Conservation (phyloP, 2,113 vertebrate species). For the Patagioenas fasciata region DNA sequence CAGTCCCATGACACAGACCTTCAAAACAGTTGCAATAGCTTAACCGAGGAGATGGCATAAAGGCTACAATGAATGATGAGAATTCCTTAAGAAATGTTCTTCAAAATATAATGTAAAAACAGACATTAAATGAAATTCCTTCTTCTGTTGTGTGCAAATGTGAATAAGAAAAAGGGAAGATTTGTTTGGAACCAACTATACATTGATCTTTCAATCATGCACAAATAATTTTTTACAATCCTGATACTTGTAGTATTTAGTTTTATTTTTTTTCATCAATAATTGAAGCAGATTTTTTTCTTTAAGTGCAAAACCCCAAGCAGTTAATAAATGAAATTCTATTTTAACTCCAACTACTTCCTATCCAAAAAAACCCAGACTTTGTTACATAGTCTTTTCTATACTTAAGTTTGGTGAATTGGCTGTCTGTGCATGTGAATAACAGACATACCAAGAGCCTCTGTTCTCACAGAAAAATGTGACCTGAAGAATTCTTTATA, state of each 20-base stretch:
- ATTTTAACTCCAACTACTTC: not conserved
- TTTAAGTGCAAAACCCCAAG: rapidly evolving
- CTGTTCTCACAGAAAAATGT: not conserved
- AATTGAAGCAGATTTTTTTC: not conserved
- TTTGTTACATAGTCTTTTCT: not conserved
- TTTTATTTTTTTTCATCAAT: not conserved
- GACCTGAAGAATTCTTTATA: not conserved
- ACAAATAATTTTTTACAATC: not conserved
- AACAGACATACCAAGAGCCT: not conserved
- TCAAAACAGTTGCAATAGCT: not conserved
- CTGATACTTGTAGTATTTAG: not conserved
- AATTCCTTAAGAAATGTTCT: not conserved
- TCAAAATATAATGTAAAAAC: not conserved
- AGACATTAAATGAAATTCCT: not conserved
- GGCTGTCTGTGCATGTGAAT: not conserved
- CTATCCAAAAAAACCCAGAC: not conserved
- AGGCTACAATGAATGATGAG: not conserved
- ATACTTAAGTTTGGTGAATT: not conserved
- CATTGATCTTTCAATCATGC: not conserved
- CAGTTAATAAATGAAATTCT: not conserved
- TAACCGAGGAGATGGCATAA: not conserved
- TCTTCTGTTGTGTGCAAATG: not conserved
- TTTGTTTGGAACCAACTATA: not conserved
- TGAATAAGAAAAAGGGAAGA: not conserved
- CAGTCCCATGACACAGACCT: not conserved